Evolutionary conservation across 2,888 invertebrate species (phyloP).

Genomic region (Phasia obesa): DNA sequence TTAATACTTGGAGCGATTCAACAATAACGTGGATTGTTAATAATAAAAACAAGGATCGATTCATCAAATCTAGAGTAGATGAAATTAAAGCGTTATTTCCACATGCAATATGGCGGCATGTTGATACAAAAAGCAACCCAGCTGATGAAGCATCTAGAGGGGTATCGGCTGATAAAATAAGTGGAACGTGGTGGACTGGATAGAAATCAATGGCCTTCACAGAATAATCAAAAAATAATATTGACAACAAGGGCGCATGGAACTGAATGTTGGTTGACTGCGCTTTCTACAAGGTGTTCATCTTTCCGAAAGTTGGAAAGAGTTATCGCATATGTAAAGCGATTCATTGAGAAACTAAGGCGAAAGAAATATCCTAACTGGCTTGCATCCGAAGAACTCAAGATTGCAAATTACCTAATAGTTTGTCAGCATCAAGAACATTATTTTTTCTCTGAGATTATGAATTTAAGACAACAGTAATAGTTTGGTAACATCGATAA

Average conservation of each 20-base stretch:
- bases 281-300: background rate
- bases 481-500: no score
- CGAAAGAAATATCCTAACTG: background rate
- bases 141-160: background rate
- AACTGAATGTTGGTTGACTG: background rate
- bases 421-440: no score
- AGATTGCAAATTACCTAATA: no score
- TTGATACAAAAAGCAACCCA: background rate
- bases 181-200: background rate
- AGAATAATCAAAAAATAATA: no score
- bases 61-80: background rate
- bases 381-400: no score
- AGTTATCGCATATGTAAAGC: background rate
- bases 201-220: background rate
- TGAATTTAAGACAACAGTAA: no score
- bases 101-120: background rate
- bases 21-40: background rate
- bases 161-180: no score
- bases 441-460: no score
- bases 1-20: background rate
- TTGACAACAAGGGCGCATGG: no score
- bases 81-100: background rate
- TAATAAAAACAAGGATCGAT: conserved; percentile 3
- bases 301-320: background rate
- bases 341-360: background rate